Conservation (phyloP, 2,888 invertebrate species). For the Cryptosula pallasiana region DNA sequence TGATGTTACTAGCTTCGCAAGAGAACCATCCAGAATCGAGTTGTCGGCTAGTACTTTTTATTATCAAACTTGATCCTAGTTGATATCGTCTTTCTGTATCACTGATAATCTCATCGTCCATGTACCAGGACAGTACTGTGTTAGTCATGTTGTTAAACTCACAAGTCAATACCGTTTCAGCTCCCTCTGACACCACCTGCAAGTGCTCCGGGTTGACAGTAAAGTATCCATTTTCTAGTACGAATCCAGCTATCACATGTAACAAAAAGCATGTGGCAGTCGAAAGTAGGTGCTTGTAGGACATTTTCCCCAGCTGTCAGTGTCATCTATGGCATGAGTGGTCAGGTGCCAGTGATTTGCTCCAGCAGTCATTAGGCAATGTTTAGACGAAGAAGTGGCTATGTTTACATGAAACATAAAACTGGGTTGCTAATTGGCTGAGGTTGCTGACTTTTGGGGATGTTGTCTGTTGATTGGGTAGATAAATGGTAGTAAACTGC, state of each 20-base stretch:
- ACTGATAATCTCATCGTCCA: slow-evolving; percentile 46
- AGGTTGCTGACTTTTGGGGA: no score
- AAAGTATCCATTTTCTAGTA: slow-evolving; percentile 50
- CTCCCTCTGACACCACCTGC: slow-evolving; percentile 45
- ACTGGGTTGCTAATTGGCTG: no score
- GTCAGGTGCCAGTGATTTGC: not conserved
- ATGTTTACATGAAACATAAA: no score
- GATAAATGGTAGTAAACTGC: no score
- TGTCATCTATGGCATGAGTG: not conserved
- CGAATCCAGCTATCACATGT: not conserved
- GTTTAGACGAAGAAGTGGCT: no score
- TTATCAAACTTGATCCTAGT: slow-evolving; percentile 57
- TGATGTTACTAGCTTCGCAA: slow-evolving; percentile 59
- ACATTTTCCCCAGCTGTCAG: not conserved
- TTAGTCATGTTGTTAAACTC: slow-evolving; percentile 46
- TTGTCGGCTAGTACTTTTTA: slow-evolving; percentile 59
- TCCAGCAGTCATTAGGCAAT: no score
- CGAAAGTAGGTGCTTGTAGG: not conserved
- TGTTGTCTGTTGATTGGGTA: no score
- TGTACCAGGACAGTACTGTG: slow-evolving; percentile 53
- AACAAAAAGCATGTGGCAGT: not conserved
- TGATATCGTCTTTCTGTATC: slow-evolving; percentile 54
- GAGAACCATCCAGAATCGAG: slow-evolving; percentile 60
- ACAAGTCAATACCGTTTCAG: slow-evolving; percentile 39
- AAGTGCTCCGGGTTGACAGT: slow-evolving; percentile 47